Evolutionary conservation across 1,140 invertebrate genomes (phyloP).

Genomic region (Temnothorax longispinosus): DNA sequence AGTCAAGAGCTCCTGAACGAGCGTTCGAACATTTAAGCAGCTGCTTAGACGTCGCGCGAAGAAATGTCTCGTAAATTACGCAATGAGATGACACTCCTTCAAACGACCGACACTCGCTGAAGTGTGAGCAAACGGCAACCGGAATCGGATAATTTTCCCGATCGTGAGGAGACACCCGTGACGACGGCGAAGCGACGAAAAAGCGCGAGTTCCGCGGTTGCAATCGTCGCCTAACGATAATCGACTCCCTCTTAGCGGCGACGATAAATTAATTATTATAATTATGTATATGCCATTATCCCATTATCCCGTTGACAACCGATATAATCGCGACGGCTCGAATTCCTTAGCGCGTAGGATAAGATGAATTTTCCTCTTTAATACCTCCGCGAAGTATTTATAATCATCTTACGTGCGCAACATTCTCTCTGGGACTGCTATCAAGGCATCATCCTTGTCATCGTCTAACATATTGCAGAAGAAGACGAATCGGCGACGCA

Average conservation of each 20-base stretch:
- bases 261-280: conserved; percentile 50
- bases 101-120: neutral
- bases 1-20: neutral
- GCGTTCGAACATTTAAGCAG: neutral
- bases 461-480: conserved; percentile 55
- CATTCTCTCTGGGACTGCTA: conserved; percentile 39
- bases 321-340: conserved; percentile 40
- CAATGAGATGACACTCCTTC: neutral
- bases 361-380: conserved; percentile 42
- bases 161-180: neutral
- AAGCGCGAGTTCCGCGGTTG: neutral
- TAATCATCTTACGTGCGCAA: conserved; percentile 48
- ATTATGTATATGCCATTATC: conserved; percentile 27
- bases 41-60: neutral
- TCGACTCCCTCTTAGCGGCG: neutral
- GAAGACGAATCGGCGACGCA: conserved; percentile 54
- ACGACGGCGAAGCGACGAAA: neutral
- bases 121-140: conserved; percentile 5
- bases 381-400: conserved; percentile 37
- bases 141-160: conserved; percentile 30
- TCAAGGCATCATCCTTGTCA: conserved; percentile 55
- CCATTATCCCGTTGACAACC: conserved; percentile 50
- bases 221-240: conserved; percentile 1
- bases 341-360: conserved; percentile 31
- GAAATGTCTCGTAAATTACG: conserved; percentile 1